Evolutionary conservation across 2,888 invertebrate genomes (phyloP).

Genomic region (Falcaria lacertinaria): DNA sequence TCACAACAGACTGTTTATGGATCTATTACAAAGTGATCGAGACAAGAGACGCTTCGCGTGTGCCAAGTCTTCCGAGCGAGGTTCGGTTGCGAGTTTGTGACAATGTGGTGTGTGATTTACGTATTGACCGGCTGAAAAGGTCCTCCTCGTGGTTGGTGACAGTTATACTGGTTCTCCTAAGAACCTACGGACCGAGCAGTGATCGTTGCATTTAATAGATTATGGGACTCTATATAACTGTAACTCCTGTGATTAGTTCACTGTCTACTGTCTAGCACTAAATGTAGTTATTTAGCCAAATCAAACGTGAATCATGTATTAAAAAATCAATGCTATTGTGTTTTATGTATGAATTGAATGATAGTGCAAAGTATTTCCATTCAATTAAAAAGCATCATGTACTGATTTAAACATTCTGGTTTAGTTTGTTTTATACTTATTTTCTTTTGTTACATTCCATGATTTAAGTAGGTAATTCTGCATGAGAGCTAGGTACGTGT

Average conservation of each 20-base stretch:
- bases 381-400: not conserved
- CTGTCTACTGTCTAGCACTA: not conserved
- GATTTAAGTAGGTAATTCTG: slow-evolving; percentile 39
- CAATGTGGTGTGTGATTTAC: slow-evolving; percentile 38
- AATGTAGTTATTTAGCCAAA: not conserved
- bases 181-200: no score
- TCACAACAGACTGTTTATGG: slow-evolving; percentile 67
- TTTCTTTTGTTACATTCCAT: slow-evolving; percentile 66
- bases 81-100: slow-evolving; percentile 32
- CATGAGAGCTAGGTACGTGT: slow-evolving; percentile 63
- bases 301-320: not conserved
- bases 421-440: slow-evolving; percentile 34
- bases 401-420: slow-evolving; percentile 4
- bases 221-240: not conserved
- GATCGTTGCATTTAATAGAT: slow-evolving; percentile 31
- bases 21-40: slow-evolving; percentile 69
- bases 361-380: not conserved
- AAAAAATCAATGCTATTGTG: not conserved
- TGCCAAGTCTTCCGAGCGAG: slow-evolving; percentile 66
- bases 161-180: not conserved
- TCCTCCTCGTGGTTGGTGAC: no score
- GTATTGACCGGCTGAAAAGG: no score
- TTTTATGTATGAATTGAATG: not conserved
- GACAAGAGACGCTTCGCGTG: slow-evolving; percentile 45
- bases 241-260: no score